These are phyloP conservation scores for Sialia sialis DNA, from an alignment of 2,113 vertebrate species.

Conservation along the genomic window DNA sequence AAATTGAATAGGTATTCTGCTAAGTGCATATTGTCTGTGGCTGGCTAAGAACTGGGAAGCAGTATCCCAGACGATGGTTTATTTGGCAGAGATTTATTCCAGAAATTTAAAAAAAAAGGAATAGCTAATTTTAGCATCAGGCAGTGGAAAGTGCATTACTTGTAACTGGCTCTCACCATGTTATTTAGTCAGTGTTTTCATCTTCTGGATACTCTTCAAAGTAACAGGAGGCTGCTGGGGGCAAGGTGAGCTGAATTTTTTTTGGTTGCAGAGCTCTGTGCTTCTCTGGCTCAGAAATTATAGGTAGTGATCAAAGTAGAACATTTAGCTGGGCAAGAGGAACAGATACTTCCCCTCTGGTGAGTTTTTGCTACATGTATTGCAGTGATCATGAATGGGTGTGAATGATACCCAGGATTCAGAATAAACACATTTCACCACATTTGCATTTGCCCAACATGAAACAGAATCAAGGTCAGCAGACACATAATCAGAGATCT, in stretches of 20 bases:
- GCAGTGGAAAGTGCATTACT: neutral
- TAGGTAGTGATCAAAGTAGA: neutral
- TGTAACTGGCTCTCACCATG: neutral
- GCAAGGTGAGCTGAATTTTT: neutral
- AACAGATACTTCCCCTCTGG: neutral
- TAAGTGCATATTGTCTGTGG: neutral
- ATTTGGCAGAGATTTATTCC: neutral
- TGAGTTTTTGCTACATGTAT: neutral
- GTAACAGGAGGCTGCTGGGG: neutral
- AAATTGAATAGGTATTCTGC: neutral
- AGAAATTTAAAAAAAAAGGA: neutral
- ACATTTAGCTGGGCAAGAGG: neutral
- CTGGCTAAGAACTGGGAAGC: neutral
- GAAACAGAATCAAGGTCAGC: neutral
- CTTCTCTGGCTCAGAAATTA: neutral
- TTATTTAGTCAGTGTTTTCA: neutral
- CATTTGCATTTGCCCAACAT: neutral
- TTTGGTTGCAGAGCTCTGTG: neutral
- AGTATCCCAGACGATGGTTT: neutral
- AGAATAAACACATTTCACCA: neutral
- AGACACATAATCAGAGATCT: neutral
- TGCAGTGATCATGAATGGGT: neutral
- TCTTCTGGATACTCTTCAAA: neutral
- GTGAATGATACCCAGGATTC: neutral
- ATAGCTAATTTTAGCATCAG: neutral